Conservation (phyloP, 23 tunicate genomes). For the Phallusia fumigata region DNA sequence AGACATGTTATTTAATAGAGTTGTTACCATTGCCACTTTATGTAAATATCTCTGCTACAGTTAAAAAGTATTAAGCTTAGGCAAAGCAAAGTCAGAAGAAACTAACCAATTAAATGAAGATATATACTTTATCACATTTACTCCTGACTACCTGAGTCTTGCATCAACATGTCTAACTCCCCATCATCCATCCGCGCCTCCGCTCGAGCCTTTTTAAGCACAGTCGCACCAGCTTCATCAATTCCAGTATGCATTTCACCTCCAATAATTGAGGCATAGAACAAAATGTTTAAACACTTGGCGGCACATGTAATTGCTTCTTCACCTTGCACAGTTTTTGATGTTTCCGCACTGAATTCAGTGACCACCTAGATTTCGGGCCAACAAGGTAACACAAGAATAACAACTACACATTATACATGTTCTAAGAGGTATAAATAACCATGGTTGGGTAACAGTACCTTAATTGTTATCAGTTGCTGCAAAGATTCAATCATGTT, state of each 20-base stretch:
- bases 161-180: neutral
- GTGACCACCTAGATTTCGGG: constrained; percentile 22
- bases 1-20: too few relatives aligned
- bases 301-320: constrained; percentile 45
- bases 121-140: too few relatives aligned
- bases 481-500: constrained; percentile 67
- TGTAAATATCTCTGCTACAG: too few relatives aligned
- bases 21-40: too few relatives aligned
- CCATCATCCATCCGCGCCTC: neutral
- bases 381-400: neutral
- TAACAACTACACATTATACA: neutral
- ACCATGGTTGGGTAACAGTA: neutral
- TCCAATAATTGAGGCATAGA: constrained; percentile 67
- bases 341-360: constrained; percentile 18
- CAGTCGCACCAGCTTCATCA: constrained; percentile 31
- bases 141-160: neutral
- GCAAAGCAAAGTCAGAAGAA: too few relatives aligned
- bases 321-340: constrained; percentile 19
- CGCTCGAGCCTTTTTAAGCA: neutral
- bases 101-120: too few relatives aligned
- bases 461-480: constrained; percentile 79
- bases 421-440: neutral
- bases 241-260: constrained; percentile 35
- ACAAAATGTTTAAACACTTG: constrained; percentile 57
- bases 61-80: too few relatives aligned